Base-by-base conservation (phyloP, 2,797 vertebrate genomes). In the Limosa lapponica region DNA sequence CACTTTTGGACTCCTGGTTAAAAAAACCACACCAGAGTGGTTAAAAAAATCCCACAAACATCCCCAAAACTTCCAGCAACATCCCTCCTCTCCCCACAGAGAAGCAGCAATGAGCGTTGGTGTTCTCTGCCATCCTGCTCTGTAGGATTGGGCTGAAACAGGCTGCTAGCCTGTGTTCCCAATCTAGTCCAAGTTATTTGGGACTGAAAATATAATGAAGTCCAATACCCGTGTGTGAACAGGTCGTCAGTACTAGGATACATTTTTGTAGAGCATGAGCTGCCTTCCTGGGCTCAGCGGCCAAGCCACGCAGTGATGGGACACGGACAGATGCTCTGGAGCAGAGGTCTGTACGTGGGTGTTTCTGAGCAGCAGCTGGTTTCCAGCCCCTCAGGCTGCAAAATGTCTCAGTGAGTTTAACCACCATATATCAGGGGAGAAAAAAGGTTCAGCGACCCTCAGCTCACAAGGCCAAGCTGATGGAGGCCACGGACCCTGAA, bases 401-500 rank as follows among this genome's bases (percentile, higher is more conserved):
- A 46, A 57, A 44, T 10, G 6, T 36, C 39, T 39, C 20, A 10
- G 48, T 48, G 16, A 75, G 16, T 51, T 64, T 44, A 51, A 64
- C n/a, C 57, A 46, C 7, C 3, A 1, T 3, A 8, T 9, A 17
- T 27, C 27, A 43, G 44, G 44, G 16, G 52, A 48, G 34, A 65
- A 19, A 36, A 49, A 70, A 70, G 4, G 1, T 64, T 70, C 24
- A 20, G 64, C 23, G 28, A 6, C 10, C 51, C 65, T 44, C 58
- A 58, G 44, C 65, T 39, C 24, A 13, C 19, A 30, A 37, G 37
- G 24, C 34, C n/a, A 46, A 32, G 52, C 34, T 49, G 48, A 19
- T 0, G 3, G 34, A 13, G 1, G 0, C 66, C 58, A 15, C 24
- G 13, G 44, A 32, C 13, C 20, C 30, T 20, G 18, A 49, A 36